Conservation (phyloP, 2,888 invertebrate genomes). For the Tridacna gigas region DNA sequence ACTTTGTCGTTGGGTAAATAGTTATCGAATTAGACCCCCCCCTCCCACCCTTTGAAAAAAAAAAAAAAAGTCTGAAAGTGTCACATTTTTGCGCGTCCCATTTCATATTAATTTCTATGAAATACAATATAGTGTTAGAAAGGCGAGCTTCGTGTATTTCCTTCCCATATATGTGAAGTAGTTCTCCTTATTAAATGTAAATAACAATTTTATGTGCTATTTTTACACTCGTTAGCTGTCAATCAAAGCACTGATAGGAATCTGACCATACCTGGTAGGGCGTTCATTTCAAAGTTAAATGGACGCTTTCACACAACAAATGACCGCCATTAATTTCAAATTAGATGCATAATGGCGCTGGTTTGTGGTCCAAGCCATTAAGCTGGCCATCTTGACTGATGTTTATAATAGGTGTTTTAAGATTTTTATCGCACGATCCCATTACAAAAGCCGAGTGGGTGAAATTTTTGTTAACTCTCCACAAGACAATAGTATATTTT, state of each 20-base stretch:
- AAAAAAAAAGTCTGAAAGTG: no score
- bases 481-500: neutral
- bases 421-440: constrained; percentile 16
- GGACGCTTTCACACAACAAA: constrained; percentile 58
- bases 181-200: constrained; percentile 25
- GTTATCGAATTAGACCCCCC: no score
- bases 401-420: constrained; percentile 21
- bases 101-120: constrained; percentile 57
- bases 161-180: neutral
- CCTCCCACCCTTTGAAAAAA: no score
- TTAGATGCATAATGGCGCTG: constrained; percentile 54
- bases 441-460: constrained; percentile 9
- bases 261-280: constrained; percentile 14
- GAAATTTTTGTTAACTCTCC: constrained; percentile 15
- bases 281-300: constrained; percentile 39
- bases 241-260: constrained; percentile 13
- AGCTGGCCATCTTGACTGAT: constrained; percentile 24
- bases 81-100: neutral
- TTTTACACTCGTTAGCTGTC: constrained; percentile 26
- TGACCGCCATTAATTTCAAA: constrained; percentile 66
- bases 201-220: constrained; percentile 23
- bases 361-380: constrained; percentile 29
- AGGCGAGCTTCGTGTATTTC: constrained; percentile 26
- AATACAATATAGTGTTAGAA: constrained; percentile 59
- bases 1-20: no score